Percentiles rank a stretch among this genome's conserved stretches.
These are phyloP conservation scores for Lagopus muta DNA, from an alignment of 2,113 vertebrate genomes.

Conservation along the genomic window DNA sequence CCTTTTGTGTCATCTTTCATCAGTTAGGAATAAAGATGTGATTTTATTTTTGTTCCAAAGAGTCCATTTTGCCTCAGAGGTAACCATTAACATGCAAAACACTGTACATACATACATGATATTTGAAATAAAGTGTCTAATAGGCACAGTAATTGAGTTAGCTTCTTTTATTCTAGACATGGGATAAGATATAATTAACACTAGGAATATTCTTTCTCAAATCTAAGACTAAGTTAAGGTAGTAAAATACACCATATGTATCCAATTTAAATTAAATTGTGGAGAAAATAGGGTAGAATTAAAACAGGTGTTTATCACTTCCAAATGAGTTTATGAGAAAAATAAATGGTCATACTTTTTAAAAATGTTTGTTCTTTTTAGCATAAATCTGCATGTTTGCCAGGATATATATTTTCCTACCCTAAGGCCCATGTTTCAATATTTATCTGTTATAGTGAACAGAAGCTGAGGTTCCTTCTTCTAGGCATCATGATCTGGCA, in stretches of 20 bases:
- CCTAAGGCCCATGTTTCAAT: neutral
- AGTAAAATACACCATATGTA: neutral
- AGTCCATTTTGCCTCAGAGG: neutral
- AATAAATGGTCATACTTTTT: neutral
- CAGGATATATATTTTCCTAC: neutral
- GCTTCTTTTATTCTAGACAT: neutral
- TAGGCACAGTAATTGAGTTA: neutral
- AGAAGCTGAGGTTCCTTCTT: neutral
- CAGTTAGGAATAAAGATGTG: neutral
- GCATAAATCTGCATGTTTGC: neutral
- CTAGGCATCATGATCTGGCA: neutral
- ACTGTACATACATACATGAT: neutral
- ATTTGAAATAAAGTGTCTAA: neutral
- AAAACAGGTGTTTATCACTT: neutral
- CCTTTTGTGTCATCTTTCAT: neutral
- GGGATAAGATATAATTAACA: neutral
- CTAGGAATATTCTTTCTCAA: neutral
- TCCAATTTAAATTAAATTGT: neutral
- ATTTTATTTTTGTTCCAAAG: neutral
- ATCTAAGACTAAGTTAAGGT: neutral
- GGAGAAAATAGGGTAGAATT: neutral
- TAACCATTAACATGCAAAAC: neutral
- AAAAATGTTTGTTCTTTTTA: neutral
- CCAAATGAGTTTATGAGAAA: neutral
- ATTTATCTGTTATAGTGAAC: neutral